Percentiles rank a stretch among this genome's conserved stretches.
phyloP scores from a whole-genome alignment of 2,797 vertebrate species.

The Microctenopoma steveboyesi region DNA sequence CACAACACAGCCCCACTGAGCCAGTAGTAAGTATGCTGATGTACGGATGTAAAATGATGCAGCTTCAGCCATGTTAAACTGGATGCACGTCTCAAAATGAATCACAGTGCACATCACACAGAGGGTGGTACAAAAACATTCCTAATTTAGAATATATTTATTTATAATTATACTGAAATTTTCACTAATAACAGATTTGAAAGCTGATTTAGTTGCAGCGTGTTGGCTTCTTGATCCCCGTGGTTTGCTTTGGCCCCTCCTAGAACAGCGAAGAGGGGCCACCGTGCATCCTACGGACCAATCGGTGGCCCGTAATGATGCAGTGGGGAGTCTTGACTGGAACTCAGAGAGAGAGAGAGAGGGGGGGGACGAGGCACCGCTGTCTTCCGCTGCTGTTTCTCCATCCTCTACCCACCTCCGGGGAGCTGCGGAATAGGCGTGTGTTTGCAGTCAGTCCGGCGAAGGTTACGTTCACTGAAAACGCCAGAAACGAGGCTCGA shows the following conservation, averaged over 20 bases:
- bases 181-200: background rate
- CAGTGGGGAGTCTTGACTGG: slow-evolving; percentile 71
- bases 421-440: slow-evolving; percentile 80
- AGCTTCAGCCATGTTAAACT: too few species aligned
- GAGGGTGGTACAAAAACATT: too few species aligned
- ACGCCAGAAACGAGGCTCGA: slow-evolving; percentile 40
- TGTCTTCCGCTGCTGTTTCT: slow-evolving; percentile 59
- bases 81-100: too few species aligned
- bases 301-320: slow-evolving; percentile 71
- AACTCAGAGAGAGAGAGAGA: slow-evolving; percentile 42
- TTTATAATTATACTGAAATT: too few species aligned
- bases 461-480: slow-evolving; percentile 24
- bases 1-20: background rate
- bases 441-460: slow-evolving; percentile 30
- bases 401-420: slow-evolving; percentile 56
- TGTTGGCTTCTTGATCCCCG: slow-evolving; percentile 17
- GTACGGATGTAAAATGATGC: too few species aligned
- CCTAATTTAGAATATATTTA: too few species aligned
- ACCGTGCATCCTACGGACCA: slow-evolving; percentile 72
- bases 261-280: slow-evolving; percentile 54
- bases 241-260: slow-evolving; percentile 70
- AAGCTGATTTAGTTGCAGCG: slow-evolving; percentile 19
- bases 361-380: slow-evolving; percentile 41
- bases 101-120: too few species aligned
- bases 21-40: too few species aligned